Evolutionary conservation across 2,888 invertebrate genomes (phyloP), one percentile per base, ranked within the genome.

Genomic region (Diarsia brunnea): DNA sequence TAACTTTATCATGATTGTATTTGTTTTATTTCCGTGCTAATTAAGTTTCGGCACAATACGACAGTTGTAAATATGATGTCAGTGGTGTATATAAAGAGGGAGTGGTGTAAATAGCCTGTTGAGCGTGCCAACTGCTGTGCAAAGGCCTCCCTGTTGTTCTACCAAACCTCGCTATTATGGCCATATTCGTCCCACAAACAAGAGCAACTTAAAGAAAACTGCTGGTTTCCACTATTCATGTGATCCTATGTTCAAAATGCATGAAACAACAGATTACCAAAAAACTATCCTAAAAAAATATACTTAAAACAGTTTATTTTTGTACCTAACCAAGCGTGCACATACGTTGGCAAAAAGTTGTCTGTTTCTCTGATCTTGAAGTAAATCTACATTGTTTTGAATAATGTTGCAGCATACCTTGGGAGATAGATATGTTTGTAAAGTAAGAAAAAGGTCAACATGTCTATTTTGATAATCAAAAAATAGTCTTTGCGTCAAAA

Each of bases 401-500:
- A 49, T 11, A 53, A 27, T 68, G n/a, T 81, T 68, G 63, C 67
- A 73, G 64, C 19, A 63, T 55, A 21, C 2, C 45, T 51, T 79
- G 49, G 1, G 24, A 53, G 5, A 16, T 61, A 68, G 1, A 1
- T 55, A n/a, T 21, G 2, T 55, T 24, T 60, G 45, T 16, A 47
- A 8, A 31, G 16, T 45, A 64, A 55, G 55, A 43, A 63, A 31
- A 63, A 67, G 43, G 55, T 67, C 63, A 80, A 31, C 43, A 65
- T 51, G 14, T 51, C 14, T n/a, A 49, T 43, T 16, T 63, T 45
- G 4, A 38, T 45, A 19, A 53, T n/a, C 2, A 12, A 45, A 73
- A 19, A 53, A 14, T 2, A 58, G 27, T n/a, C 4, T 73, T 16
- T 21, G 21, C 45, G 24, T 63, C 45, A 63, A 47, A 14, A 61